A percentile compares a stretch with the other conserved stretches of the same genome.
phyloP scores from a whole-genome alignment of 2,113 vertebrate genomes.

The Chloroceryle aenea region DNA sequence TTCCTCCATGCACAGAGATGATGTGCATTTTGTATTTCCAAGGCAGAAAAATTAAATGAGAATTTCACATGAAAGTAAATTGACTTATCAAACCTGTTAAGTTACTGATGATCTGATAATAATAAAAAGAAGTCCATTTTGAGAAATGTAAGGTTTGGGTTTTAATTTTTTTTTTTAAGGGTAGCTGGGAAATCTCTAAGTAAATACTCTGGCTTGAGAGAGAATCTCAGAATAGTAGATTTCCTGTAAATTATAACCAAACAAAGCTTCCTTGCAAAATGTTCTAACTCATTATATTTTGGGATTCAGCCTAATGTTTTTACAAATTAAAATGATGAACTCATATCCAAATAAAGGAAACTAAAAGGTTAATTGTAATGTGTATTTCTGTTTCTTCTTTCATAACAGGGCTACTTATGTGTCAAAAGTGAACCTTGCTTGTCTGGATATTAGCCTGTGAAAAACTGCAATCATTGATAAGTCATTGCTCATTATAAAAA shows the following conservation, averaged over 20 bases:
- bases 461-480: slow-evolving; percentile 16
- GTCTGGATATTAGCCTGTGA: slow-evolving; percentile 6
- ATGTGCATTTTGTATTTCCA: not conserved
- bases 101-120: not conserved
- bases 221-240: not conserved
- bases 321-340: not conserved
- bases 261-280: not conserved
- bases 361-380: slow-evolving; percentile 28
- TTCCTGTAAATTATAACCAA: not conserved
- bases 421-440: not conserved
- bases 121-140: not conserved
- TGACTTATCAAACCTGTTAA: not conserved
- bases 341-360: not conserved
- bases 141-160: not conserved
- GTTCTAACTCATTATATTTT: not conserved
- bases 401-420: not conserved
- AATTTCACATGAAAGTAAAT: not conserved
- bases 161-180: not conserved
- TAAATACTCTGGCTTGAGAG: not conserved
- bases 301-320: not conserved
- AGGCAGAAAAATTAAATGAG: not conserved
- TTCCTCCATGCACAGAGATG: not conserved
- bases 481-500: slow-evolving; percentile 23
- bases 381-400: not conserved
- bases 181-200: not conserved